Percentiles rank a stretch among this genome's conserved stretches.
Evolutionary conservation across 2,888 invertebrate species (phyloP).

Genomic region (Allygus modestus): DNA sequence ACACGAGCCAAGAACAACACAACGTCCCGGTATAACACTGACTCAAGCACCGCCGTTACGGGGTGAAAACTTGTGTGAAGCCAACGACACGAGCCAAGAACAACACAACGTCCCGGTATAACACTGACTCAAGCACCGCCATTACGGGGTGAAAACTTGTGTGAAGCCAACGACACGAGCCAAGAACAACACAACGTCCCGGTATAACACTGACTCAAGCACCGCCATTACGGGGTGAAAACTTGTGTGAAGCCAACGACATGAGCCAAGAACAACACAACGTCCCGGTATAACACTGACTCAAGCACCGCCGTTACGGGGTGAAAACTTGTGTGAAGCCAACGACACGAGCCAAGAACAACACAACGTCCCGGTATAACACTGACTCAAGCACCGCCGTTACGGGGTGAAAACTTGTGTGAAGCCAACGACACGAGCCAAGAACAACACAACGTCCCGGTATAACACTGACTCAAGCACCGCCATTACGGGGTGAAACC

Average conservation of each 20-base stretch:
- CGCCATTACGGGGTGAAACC: too few species aligned
- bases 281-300: slow-evolving; percentile 13
- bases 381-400: slow-evolving; percentile 2
- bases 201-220: neutral
- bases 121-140: neutral
- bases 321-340: neutral
- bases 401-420: neutral
- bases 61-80: neutral
- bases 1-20: neutral
- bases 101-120: slow-evolving; percentile 16
- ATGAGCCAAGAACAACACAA: neutral
- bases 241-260: slow-evolving; percentile 11
- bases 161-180: slow-evolving; percentile 4
- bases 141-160: neutral
- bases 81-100: slow-evolving; percentile 4
- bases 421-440: slow-evolving; percentile 5
- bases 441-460: slow-evolving; percentile 4
- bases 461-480: slow-evolving; percentile 1
- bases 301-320: neutral
- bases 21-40: slow-evolving; percentile 20
- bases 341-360: slow-evolving; percentile 3
- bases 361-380: neutral
- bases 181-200: slow-evolving; percentile 13
- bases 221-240: neutral
- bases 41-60: neutral